phyloP scores from a whole-genome alignment of 2,888 invertebrate genomes.

The Tetanocera ferruginea region DNA sequence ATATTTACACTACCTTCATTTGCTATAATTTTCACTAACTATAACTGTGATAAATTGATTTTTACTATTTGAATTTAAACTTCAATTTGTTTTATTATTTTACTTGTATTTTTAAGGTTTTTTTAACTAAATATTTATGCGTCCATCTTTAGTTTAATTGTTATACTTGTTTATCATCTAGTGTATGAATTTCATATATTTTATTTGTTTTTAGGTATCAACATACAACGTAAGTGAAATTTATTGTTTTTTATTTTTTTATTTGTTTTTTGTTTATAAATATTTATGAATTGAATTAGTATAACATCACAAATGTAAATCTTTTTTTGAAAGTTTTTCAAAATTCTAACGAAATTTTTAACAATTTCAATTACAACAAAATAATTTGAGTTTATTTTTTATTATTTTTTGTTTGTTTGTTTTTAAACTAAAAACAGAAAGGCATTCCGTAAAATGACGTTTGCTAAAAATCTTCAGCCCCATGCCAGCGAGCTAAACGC shows the following conservation, averaged over 20 bases:
- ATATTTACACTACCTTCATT: constrained; percentile 44
- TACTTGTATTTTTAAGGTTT: constrained; percentile 24
- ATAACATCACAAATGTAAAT: constrained; percentile 34
- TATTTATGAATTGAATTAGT: constrained; percentile 37
- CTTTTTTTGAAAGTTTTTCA: not conserved
- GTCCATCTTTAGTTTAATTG: constrained; percentile 37
- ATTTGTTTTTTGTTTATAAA: constrained; percentile 36
- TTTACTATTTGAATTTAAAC: not conserved
- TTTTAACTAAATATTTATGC: constrained; percentile 42
- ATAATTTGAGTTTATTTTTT: not conserved
- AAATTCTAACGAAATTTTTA: constrained; percentile 21
- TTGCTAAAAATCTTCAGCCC: constrained; percentile 10
- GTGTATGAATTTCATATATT: constrained; percentile 41
- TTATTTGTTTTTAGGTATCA: constrained; percentile 28
- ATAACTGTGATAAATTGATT: constrained; percentile 54
- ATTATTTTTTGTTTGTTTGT: not conserved
- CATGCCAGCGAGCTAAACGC: not conserved
- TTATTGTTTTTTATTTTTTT: constrained; percentile 28
- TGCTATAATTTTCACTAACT: constrained; percentile 56
- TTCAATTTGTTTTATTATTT: constrained; percentile 28
- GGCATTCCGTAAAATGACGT: constrained; percentile 29
- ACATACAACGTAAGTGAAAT: constrained; percentile 17
- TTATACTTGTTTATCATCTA: constrained; percentile 27
- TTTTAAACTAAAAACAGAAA: constrained; percentile 21
- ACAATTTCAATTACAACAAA: constrained; percentile 8